Base-by-base conservation (phyloP, 1,140 invertebrate genomes). In the Zaprionus nigranus region DNA sequence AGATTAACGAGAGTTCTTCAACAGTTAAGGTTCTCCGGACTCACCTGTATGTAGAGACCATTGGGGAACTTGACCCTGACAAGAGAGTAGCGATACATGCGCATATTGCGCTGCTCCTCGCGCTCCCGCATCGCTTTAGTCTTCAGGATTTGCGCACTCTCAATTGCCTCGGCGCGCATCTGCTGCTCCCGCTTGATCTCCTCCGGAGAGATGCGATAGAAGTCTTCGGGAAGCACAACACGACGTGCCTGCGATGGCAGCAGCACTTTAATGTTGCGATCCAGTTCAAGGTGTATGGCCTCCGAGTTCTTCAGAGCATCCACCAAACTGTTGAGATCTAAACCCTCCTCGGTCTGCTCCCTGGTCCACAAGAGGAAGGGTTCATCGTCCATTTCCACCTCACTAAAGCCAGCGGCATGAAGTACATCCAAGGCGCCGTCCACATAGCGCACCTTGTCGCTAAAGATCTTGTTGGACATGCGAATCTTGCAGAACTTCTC, bases 61-160 rank as follows among this genome's bases (percentile, higher is more conserved):
- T 99, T 97, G 0, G 98, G 98, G 93, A 99, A 98, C 58, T 96
- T 94, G 66, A 99, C 94, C 76, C 98, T 93, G 54, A 99, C 96
- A 2, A 98, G 93, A 6, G 96, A 95, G 90, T 96, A 99, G 81
- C 96, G 96, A 92, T 99, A 99, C 92, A 96, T 96, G 63, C 95
- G 94, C 80, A 96, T 94, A 87, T 96, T 96, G 60, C 96, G 93
- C 67, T 95, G 91, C 91, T 98, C 97, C 57, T 98, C 96, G 81
- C 96, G 96, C 92, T 99, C 98, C 13, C 98, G 92, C 97, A 99
- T 98, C 1, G 97, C 97, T 93, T 98, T 98, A 0, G 98, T 99
- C 63, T 97, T 94, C 2, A 99, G 92, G 94, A 97, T 96, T 81
- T 96, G 95, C 80, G 95, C 95, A 86, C 94, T 96, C 90, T 98